phyloP scores from a whole-genome alignment of 37 sponge, comb jelly and placozoan genomes.

The Crambe crambe region DNA sequence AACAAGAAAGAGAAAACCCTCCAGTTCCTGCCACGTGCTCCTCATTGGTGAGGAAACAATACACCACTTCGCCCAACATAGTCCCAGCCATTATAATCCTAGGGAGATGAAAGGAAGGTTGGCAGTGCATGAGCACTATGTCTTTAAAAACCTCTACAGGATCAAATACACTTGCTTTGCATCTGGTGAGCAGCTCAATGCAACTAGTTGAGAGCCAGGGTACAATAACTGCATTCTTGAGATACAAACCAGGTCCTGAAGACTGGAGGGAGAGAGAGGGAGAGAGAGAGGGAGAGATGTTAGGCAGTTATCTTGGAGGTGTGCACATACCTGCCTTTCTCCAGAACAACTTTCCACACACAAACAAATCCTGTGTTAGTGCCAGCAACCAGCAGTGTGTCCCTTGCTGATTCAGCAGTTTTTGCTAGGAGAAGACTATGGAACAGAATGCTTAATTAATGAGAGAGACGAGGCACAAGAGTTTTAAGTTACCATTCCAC shows the following conservation, averaged over 20 bases:
- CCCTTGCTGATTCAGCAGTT: background rate
- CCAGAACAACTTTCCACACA: constrained; percentile 10
- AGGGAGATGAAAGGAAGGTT: background rate
- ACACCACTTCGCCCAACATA: constrained; percentile 29
- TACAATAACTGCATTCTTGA: no score
- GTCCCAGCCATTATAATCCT: constrained; percentile 38
- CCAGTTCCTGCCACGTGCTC: background rate
- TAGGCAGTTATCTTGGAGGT: background rate
- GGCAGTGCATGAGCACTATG: no score
- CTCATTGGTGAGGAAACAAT: constrained; percentile 4
- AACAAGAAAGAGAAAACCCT: background rate
- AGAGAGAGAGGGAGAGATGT: background rate
- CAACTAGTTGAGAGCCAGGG: background rate
- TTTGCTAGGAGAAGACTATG: background rate
- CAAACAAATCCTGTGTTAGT: background rate
- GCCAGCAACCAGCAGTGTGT: background rate
- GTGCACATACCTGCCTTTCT: background rate
- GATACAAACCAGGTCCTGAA: no score
- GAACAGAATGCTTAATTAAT: background rate
- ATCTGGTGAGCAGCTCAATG: constrained; percentile 5
- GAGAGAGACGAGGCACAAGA: no score
- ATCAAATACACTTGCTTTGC: background rate
- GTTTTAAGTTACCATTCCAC: constrained; percentile 10
- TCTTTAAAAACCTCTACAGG: no score
- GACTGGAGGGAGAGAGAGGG: no score